Base-by-base conservation (phyloP, 2,113 vertebrate genomes). In the Castor canadensis region DNA sequence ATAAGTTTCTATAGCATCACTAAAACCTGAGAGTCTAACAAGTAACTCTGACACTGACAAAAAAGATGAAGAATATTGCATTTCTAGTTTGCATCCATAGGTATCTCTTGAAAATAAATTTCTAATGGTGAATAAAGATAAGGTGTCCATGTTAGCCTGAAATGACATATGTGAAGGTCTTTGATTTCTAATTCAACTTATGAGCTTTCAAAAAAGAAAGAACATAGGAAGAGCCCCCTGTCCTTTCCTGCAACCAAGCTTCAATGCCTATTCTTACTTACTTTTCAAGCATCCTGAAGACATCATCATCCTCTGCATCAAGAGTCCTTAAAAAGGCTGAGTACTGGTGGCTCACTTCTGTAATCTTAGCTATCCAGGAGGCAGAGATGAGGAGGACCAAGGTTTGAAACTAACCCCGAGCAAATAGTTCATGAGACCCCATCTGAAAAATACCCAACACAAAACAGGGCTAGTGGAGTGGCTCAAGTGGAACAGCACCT, bases 111-210 rank as follows among this genome's bases (percentile, higher is more conserved):
- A 30, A 69, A 94, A 60, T 82, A 56, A 24, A 69, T 45, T 8
- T 83, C 87, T 80, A 77, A 66, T 76, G 40, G n/a, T 71, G 52
- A 75, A 13, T 89, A 64, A 86, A 75, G 40, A 82, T 58, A 75
- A 71, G 4, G 2, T 95, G 24, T 90, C 32, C 7, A 17, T 43
- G 3, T 30, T n/a, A 66, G 47, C n/a, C 15, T 35, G 19, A 82
- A 89, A 40, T 67, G 40, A 76, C 67, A 47, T 19, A 17, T 49
- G 3, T 45, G 62, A 3, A 81, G 3, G 38, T 80, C 8, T 88
- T 69, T 56, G 5, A 75, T 69, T 85, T 91, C 38, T 69, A 35
- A 52, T 79, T 92, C 22, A 56, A 40, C 5, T 9, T 81, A 24
- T 62, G 35, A 76, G 13, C 40, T 87, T 76, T 19, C 81, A 2